Conservation (phyloP, 2,113 vertebrate genomes). For the Platichthys stellatus region DNA sequence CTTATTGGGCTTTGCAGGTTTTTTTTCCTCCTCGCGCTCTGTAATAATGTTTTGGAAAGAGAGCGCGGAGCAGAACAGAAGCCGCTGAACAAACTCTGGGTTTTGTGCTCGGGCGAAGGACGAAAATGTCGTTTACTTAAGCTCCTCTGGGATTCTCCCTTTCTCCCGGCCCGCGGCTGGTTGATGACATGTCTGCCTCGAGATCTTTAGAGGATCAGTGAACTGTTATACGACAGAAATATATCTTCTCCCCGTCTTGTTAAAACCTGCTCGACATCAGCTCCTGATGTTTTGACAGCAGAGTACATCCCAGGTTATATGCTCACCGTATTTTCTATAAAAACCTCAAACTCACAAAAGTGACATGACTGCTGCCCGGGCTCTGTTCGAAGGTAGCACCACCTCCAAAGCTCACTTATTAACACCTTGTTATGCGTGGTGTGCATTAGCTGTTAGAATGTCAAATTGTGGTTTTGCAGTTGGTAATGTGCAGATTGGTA, state of each 20-base stretch:
- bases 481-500: too few relatives aligned
- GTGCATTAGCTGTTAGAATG: background rate
- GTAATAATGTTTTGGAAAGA: constrained; percentile 56
- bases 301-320: background rate
- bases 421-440: background rate
- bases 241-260: constrained; percentile 10
- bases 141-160: constrained; percentile 23
- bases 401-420: background rate
- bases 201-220: constrained; percentile 11
- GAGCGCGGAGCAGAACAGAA: constrained; percentile 52
- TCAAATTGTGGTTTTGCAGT: background rate
- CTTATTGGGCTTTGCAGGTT: constrained; percentile 3
- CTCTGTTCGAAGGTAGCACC: too few relatives aligned
- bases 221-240: constrained; percentile 15
- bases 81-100: constrained; percentile 51
- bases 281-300: background rate
- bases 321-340: background rate
- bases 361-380: too few relatives aligned
- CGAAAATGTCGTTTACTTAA: constrained; percentile 41
- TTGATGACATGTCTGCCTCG: constrained; percentile 31
- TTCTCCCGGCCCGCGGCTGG: constrained; percentile 18
- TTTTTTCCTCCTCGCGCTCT: constrained; percentile 21
- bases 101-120: constrained; percentile 21
- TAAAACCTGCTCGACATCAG: background rate
- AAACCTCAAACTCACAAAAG: background rate